These are phyloP conservation scores for Euleptes europaea DNA, from an alignment of 2,113 vertebrate genomes.

Conservation along the genomic window DNA sequence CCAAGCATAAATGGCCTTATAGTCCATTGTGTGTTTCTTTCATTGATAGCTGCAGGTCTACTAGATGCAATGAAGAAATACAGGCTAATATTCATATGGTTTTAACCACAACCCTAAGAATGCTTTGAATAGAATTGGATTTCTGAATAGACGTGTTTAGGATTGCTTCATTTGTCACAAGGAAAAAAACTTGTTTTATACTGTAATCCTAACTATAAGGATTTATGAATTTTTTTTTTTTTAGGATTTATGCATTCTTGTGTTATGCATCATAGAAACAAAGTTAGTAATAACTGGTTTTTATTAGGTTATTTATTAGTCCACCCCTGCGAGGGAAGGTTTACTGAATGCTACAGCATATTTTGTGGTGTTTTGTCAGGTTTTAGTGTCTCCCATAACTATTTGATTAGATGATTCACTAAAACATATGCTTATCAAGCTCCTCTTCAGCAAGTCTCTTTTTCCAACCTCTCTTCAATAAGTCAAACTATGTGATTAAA, in stretches of 20 bases:
- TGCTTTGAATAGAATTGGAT: no score
- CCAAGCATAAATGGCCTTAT: no score
- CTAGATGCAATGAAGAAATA: fast-evolving
- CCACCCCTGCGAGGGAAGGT: not conserved
- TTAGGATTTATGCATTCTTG: slow-evolving; percentile 6
- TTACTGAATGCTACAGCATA: not conserved
- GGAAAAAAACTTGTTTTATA: not conserved
- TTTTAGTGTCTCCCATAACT: not conserved
- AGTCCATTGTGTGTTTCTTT: slow-evolving; percentile 25
- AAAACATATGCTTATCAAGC: slow-evolving; percentile 21
- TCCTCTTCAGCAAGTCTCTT: slow-evolving; percentile 12
- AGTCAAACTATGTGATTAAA: slow-evolving; percentile 28
- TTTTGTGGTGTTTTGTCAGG: slow-evolving; percentile 40
- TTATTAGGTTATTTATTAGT: slow-evolving; percentile 8
- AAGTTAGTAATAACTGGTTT: slow-evolving; percentile 28
- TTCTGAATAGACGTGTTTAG: no score
- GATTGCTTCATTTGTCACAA: not conserved
- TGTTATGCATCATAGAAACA: not conserved
- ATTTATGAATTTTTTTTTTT: slow-evolving; percentile 8
- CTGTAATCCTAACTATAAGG: slow-evolving; percentile 19
- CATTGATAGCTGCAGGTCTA: slow-evolving; percentile 34
- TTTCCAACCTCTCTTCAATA: not conserved
- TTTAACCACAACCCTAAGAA: no score
- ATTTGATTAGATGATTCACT: slow-evolving; percentile 29
- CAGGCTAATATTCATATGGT: fast-evolving